A percentile compares a stretch with the other conserved stretches of the same genome.
Conservation (phyloP, 2,113 vertebrate genomes). For the Oxyura jamaicensis region DNA sequence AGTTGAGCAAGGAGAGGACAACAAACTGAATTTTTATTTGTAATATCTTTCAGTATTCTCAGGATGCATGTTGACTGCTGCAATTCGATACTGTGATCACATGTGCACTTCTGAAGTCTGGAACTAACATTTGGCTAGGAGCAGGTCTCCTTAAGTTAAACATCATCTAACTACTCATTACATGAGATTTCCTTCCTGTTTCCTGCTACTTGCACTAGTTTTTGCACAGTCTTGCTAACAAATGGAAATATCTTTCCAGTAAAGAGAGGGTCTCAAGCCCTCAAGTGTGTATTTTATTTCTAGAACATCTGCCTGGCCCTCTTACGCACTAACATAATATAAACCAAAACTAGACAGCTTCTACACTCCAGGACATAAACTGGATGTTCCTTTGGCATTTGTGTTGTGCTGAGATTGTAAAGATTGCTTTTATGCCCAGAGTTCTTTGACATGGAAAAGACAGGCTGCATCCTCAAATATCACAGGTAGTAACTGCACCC, state of each 20-base stretch:
- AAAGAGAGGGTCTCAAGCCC: not conserved
- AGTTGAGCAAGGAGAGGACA: not conserved
- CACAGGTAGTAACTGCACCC: not conserved
- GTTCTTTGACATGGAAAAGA: not conserved
- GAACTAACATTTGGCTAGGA: not conserved
- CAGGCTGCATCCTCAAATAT: not conserved
- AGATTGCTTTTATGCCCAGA: not conserved
- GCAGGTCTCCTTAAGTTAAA: not conserved
- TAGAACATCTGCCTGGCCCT: not conserved
- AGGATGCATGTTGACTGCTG: not conserved
- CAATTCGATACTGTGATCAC: not conserved
- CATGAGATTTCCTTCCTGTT: not conserved
- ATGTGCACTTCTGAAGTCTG: not conserved
- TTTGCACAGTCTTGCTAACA: not conserved
- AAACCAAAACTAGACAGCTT: not conserved
- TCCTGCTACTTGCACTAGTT: not conserved
- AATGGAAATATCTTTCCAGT: not conserved
- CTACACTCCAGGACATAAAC: not conserved
- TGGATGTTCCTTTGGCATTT: not conserved
- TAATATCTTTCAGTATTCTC: not conserved
- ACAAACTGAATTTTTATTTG: not conserved
- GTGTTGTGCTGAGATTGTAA: not conserved
- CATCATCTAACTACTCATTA: not conserved
- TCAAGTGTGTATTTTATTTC: not conserved
- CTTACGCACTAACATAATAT: not conserved